Evolutionary conservation across 2,797 vertebrate species (phyloP), one percentile per base, ranked within the genome.

Genomic region (Holocentrus rufus): DNA sequence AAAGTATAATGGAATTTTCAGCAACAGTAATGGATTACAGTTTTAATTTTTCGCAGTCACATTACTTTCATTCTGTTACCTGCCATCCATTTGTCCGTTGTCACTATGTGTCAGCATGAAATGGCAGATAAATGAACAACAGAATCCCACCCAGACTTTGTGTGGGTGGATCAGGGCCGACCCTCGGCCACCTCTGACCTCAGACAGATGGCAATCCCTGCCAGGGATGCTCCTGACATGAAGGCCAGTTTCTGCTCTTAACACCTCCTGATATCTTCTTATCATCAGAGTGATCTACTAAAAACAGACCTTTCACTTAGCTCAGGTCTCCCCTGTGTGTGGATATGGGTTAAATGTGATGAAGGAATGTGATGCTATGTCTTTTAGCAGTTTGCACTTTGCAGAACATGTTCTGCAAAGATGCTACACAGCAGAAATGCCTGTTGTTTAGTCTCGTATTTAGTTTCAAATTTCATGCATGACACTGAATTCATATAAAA

Each of bases 51-150:
- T 47, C 54, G 9, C 46, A 39, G 8, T 42, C 58, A 22, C n/a
- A 62, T 69, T 64, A 59, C 34, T 50, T 54, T 11, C 63, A 59
- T 72, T 59, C 47, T 57, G 20, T 22, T 70, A 42, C 18, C 44
- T 56, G 34, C n/a, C 20, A 14, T 20, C 30, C n/a, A 58, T 58
- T 42, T 42, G 4, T 9, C 14, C 15, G 13, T 44, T 66, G 58
- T 20, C 54, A 42, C 34, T 44, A 14, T 7, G 5, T 50, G 42
- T 59, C 36, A 69, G 27, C 8, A 65, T 27, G 25, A 72, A 4
- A 8, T 56, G 47, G 23, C 27, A 18, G 22, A 56, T 6, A 23
- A 17, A 62, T 42, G 44, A 73, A 27, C 62, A 49, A 30, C 7
- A 20, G 55, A 36, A 34, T 31, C 49, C 49, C 49, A 50, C 49